phyloP scores from a whole-genome alignment of 2,113 vertebrate species.

The Phasianus colchicus region DNA sequence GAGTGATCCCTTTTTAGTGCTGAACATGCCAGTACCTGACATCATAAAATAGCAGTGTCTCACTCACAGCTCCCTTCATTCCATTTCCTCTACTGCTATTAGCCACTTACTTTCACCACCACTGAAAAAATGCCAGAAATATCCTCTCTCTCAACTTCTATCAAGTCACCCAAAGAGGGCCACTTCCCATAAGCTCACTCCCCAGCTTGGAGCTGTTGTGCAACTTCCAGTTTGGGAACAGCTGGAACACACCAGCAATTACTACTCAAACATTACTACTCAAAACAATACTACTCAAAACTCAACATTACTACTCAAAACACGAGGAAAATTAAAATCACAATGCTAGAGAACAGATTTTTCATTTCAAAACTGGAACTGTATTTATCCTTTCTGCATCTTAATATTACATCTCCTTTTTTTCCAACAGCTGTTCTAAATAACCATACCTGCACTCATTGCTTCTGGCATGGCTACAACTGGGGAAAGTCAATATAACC shows the following conservation, averaged over 20 bases:
- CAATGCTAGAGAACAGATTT: background rate
- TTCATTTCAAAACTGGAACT: background rate
- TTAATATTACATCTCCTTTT: background rate
- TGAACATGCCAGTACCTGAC: background rate
- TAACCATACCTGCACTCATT: background rate
- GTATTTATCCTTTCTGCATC: background rate
- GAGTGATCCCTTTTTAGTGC: background rate
- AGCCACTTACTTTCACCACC: background rate
- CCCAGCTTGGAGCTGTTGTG: background rate
- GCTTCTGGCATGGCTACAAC: background rate
- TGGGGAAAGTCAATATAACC: background rate
- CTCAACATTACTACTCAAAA: background rate
- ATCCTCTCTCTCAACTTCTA: background rate
- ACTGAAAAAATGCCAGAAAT: background rate
- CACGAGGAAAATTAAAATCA: background rate
- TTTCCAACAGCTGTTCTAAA: background rate
- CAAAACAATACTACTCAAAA: background rate
- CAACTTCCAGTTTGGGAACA: background rate
- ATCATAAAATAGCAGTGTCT: background rate
- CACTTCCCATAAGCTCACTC: rapidly evolving
- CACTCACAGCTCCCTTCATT: rapidly evolving
- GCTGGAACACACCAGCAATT: background rate
- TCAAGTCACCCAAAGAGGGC: background rate
- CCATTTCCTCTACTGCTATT: background rate
- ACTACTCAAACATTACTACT: background rate